Conservation (phyloP, 2,113 vertebrate species). For the Cynocephalus volans region DNA sequence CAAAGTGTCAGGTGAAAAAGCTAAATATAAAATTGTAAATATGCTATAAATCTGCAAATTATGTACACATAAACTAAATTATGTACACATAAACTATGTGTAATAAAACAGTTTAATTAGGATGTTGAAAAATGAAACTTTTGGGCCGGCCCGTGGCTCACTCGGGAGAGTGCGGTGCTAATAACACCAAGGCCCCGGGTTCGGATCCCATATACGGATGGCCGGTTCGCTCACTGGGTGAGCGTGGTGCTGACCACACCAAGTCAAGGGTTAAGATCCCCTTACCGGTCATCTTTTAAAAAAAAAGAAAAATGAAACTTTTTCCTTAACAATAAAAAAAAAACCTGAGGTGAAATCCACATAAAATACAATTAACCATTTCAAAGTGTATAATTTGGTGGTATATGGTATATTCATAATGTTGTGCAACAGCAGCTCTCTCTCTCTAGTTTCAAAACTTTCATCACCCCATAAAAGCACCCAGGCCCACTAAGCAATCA, state of each 20-base stretch:
- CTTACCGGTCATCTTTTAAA: too few relatives aligned
- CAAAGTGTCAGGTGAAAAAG: background rate
- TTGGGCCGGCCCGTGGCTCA: too few relatives aligned
- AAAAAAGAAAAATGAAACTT: too few relatives aligned
- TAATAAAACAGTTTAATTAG: background rate
- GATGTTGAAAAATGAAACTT: background rate
- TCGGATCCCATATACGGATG: too few relatives aligned
- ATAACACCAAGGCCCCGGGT: too few relatives aligned
- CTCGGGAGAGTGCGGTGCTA: too few relatives aligned
- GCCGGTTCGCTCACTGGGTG: too few relatives aligned
- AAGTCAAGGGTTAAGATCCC: too few relatives aligned
- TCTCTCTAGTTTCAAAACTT: background rate
- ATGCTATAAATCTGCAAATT: background rate
- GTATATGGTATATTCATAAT: background rate
- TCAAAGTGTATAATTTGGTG: background rate
- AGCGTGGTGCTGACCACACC: too few relatives aligned
- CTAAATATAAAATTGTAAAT: too few relatives aligned
- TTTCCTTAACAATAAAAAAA: too few relatives aligned
- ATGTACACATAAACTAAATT: background rate
- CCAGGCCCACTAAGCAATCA: fast-evolving
- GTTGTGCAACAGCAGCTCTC: background rate
- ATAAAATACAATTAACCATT: background rate
- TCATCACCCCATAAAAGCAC: background rate
- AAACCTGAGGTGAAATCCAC: background rate
- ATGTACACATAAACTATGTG: background rate